These are phyloP conservation scores for Caenorhabditis angaria DNA, from an alignment of 2,888 invertebrate genomes.

Conservation along the genomic window DNA sequence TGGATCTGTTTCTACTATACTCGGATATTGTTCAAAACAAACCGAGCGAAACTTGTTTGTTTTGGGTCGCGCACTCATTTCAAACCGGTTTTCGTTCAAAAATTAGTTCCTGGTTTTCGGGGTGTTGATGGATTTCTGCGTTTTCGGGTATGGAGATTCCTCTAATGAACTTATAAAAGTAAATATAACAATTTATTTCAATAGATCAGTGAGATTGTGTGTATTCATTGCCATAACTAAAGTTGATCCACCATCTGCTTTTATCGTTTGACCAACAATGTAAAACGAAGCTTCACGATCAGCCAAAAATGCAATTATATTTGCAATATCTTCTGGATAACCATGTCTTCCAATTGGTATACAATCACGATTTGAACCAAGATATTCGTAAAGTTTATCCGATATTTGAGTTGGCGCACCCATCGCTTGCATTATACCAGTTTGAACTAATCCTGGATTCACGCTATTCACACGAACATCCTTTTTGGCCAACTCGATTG, in stretches of 20 bases:
- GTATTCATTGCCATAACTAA: constrained; percentile 21
- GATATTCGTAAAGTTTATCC: neutral
- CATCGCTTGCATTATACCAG: constrained; percentile 25
- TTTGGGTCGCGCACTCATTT: no score
- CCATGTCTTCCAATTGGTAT: constrained; percentile 5
- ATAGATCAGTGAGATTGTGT: neutral
- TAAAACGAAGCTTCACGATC: constrained; percentile 22
- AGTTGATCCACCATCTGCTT: constrained; percentile 34
- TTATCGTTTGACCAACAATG: constrained; percentile 29
- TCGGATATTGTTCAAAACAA: no score
- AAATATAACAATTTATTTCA: no score
- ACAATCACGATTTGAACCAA: constrained; percentile 5
- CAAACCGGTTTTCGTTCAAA: no score
- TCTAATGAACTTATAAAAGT: no score
- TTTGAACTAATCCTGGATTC: constrained; percentile 17
- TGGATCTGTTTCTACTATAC: no score
- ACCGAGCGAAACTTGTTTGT: no score
- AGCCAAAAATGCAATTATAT: constrained; percentile 18
- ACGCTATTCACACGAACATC: constrained; percentile 34
- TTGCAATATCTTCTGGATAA: constrained; percentile 13
- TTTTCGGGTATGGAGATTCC: no score
- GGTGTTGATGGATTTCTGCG: no score
- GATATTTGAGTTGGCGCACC: constrained; percentile 12
- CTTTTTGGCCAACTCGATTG: constrained; percentile 20
- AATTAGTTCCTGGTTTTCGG: no score